A percentile compares a stretch with the other conserved stretches of the same genome.
Evolutionary conservation across 1,140 invertebrate species (phyloP).

Genomic region (Apis florea): DNA sequence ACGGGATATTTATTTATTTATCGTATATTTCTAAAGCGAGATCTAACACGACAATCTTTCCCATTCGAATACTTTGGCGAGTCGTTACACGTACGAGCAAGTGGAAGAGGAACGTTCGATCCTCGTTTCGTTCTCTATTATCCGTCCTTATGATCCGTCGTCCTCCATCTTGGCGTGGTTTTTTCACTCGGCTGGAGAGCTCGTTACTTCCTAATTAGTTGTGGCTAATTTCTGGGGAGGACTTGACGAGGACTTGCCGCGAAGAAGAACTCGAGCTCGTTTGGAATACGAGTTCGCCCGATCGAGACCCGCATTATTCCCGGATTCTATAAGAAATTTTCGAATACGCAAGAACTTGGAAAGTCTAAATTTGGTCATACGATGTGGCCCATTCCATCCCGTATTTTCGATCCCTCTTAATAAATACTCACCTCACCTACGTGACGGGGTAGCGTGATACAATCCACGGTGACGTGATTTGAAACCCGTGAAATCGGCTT

Average conservation of each 20-base stretch:
- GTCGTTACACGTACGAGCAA: too few relatives aligned
- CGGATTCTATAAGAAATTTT: constrained; percentile 25
- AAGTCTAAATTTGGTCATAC: constrained; percentile 40
- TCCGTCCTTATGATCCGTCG: neutral
- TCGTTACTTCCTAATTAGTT: constrained; percentile 33
- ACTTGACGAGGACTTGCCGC: neutral
- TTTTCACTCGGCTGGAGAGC: neutral
- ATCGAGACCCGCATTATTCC: neutral
- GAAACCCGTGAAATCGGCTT: neutral
- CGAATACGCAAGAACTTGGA: constrained; percentile 22
- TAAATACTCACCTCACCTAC: constrained; percentile 5
- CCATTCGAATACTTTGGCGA: too few relatives aligned
- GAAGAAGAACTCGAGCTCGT: constrained; percentile 14
- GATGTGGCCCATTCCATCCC: neutral
- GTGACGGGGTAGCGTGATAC: neutral
- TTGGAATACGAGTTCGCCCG: constrained; percentile 12
- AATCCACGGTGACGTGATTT: too few relatives aligned
- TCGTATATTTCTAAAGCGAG: too few relatives aligned
- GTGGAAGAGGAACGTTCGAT: too few relatives aligned
- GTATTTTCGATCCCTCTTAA: neutral
- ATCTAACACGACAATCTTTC: too few relatives aligned
- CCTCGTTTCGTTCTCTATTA: too few relatives aligned
- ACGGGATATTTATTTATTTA: too few relatives aligned
- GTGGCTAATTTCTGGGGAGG: constrained; percentile 29
- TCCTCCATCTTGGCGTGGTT: neutral